Evolutionary conservation across 2,797 vertebrate species (phyloP).

Genomic region (Astyanax mexicanus): DNA sequence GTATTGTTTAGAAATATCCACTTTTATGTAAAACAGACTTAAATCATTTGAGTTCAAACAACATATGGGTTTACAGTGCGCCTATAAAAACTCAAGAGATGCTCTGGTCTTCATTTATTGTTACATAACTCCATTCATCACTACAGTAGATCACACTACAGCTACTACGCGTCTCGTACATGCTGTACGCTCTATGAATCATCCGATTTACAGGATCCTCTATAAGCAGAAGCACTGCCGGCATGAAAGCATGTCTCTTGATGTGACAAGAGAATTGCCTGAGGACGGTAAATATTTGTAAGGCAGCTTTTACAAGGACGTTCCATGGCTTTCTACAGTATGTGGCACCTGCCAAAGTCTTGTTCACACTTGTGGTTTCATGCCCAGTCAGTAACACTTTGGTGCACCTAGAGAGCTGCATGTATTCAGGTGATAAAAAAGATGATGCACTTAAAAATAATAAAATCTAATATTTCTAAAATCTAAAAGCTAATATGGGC

Average conservation of each 20-base stretch:
- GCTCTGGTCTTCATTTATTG: too few species aligned
- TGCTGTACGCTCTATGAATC: neutral
- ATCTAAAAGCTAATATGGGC: too few species aligned
- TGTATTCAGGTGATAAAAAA: neutral
- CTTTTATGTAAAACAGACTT: too few species aligned
- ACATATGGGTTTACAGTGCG: too few species aligned
- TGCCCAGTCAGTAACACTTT: slow-evolving; percentile 6
- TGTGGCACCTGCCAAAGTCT: neutral
- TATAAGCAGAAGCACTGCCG: neutral
- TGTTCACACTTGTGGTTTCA: slow-evolving; percentile 5
- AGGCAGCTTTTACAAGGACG: neutral
- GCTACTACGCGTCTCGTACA: too few species aligned
- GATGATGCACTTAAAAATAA: neutral
- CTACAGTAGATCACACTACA: too few species aligned
- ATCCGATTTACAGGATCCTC: neutral
- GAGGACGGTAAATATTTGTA: neutral
- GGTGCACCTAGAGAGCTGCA: slow-evolving; percentile 12
- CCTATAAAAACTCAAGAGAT: too few species aligned
- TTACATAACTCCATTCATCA: too few species aligned
- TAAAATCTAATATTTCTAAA: neutral
- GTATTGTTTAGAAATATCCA: too few species aligned
- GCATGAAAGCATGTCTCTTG: neutral
- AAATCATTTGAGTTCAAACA: too few species aligned
- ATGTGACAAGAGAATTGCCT: neutral
- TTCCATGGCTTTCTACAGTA: too few species aligned